Conservation (phyloP, 2,113 vertebrate genomes). For the Oncorhynchus masou region DNA sequence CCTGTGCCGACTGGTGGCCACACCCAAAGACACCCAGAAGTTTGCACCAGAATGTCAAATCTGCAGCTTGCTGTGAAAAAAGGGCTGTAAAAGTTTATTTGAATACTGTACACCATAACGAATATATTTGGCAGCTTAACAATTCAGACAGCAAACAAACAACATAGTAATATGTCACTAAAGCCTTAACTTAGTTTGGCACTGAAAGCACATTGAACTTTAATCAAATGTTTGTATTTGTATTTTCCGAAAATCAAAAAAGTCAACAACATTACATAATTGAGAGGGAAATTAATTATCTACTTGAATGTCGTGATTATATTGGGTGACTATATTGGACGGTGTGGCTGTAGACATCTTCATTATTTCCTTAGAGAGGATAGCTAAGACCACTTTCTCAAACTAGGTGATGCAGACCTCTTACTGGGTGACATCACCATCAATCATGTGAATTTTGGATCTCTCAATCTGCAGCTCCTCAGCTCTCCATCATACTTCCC, state of each 20-base stretch:
- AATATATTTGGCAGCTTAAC: too few species aligned
- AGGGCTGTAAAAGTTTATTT: too few species aligned
- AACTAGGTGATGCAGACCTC: conserved; percentile 70
- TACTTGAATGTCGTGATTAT: conserved; percentile 67
- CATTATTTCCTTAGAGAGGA: conserved; percentile 60
- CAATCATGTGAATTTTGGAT: conserved; percentile 78
- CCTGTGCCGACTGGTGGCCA: not conserved
- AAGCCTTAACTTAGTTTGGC: too few species aligned
- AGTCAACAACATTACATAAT: conserved; percentile 64
- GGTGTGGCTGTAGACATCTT: conserved; percentile 57
- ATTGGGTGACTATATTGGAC: conserved; percentile 34
- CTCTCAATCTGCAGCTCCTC: conserved; percentile 67
- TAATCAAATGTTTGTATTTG: conserved; percentile 1
- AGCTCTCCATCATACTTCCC: conserved; percentile 67
- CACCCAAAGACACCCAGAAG: not conserved
- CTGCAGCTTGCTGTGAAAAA: too few species aligned
- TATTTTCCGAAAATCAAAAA: conserved; percentile 24
- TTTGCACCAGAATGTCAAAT: too few species aligned
- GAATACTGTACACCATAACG: too few species aligned
- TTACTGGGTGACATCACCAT: conserved; percentile 73
- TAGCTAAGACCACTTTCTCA: conserved; percentile 62
- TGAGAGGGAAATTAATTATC: conserved; percentile 59
- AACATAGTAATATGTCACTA: not conserved
- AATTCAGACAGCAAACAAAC: too few species aligned
- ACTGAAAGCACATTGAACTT: not conserved